A percentile compares a stretch with the other conserved stretches of the same genome.
Evolutionary conservation across 1,140 invertebrate species (phyloP).

Genomic region (Stegodyphus dumicola): DNA sequence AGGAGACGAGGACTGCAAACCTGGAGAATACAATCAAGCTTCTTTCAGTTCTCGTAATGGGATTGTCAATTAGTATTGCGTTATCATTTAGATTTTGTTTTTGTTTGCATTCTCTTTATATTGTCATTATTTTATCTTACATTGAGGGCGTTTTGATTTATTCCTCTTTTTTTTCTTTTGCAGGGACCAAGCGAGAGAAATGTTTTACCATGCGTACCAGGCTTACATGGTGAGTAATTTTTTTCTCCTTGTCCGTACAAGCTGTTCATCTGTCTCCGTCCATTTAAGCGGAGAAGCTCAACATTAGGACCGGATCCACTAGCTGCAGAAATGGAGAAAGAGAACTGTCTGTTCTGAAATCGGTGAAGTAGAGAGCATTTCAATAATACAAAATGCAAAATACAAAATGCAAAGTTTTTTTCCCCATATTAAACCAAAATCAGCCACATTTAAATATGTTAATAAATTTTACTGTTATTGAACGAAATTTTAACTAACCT

Average conservation of each 20-base stretch:
- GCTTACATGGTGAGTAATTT: conserved; percentile 85
- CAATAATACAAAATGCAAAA: no score
- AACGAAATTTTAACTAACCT: no score
- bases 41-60: neutral
- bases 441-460: no score
- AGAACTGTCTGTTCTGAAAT: no score
- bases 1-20: no score
- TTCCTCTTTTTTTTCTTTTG: conserved; percentile 11
- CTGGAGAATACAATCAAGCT: no score
- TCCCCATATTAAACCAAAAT: no score
- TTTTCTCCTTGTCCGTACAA: neutral
- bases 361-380: no score
- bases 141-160: neutral
- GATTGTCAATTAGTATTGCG: neutral
- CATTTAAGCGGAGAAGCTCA: no score
- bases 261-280: neutral
- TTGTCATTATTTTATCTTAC: neutral
- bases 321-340: no score
- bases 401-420: no score
- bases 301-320: neutral
- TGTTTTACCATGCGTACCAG: conserved; percentile 97
- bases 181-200: conserved; percentile 81
- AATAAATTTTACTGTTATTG: no score
- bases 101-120: neutral
- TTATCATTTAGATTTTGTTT: neutral